A percentile compares a stretch with the other conserved stretches of the same genome.
Evolutionary conservation across 2,797 vertebrate genomes (phyloP).

Genomic region (Enteromius fasciolatus): DNA sequence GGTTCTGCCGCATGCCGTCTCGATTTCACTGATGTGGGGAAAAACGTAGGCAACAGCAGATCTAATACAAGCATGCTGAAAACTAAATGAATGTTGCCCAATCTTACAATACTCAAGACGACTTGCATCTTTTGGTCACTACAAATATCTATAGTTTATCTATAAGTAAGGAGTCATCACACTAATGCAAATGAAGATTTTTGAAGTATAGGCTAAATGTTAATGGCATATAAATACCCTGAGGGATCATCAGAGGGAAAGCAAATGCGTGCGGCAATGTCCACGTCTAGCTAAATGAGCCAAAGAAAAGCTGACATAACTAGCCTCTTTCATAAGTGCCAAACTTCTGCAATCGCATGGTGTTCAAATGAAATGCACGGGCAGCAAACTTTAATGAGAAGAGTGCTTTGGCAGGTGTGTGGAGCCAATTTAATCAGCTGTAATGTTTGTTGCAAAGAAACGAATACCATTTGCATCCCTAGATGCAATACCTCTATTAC

Average conservation of each 20-base stretch:
- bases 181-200: not conserved
- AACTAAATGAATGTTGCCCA: not conserved
- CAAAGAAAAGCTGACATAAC: constrained; percentile 1
- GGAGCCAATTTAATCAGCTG: constrained; percentile 35
- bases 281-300: not conserved
- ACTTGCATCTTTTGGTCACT: not conserved
- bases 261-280: not conserved
- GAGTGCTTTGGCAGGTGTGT: constrained; percentile 28
- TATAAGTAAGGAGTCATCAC: no score
- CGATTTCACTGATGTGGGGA: not conserved
- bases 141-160: not conserved
- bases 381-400: constrained; percentile 23
- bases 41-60: not conserved
- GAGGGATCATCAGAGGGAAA: constrained; percentile 6
- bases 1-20: constrained; percentile 54
- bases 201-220: not conserved
- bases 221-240: not conserved
- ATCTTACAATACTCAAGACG: not conserved
- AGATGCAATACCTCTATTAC: not conserved
- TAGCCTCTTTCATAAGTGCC: not conserved
- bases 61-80: not conserved
- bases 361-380: constrained; percentile 2
- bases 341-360: constrained; percentile 1
- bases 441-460: constrained; percentile 27
- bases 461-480: not conserved